These are phyloP conservation scores for Barypeithes pellucidus DNA, from an alignment of 2,888 invertebrate species.

Conservation along the genomic window DNA sequence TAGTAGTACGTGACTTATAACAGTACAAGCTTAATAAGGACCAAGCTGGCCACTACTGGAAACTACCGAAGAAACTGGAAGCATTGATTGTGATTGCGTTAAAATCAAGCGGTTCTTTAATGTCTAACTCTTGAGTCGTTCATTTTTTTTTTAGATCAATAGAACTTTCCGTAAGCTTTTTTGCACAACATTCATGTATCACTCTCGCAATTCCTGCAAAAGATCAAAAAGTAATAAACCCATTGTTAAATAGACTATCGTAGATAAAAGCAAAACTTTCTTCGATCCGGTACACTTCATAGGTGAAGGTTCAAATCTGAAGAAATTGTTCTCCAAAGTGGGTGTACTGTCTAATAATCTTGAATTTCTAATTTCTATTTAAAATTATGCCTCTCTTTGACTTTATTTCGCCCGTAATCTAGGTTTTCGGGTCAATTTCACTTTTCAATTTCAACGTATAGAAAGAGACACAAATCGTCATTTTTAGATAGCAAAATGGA, in stretches of 20 bases:
- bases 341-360: slow-evolving; percentile 35
- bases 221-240: slow-evolving; percentile 36
- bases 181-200: too few species aligned
- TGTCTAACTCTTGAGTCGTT: too few species aligned
- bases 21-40: too few species aligned
- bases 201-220: slow-evolving; percentile 16
- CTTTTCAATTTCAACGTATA: slow-evolving; percentile 47
- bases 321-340: slow-evolving; percentile 40
- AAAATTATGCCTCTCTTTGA: slow-evolving; percentile 50
- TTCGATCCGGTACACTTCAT: slow-evolving; percentile 23
- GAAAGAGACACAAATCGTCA: slow-evolving; percentile 39
- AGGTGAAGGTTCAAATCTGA: slow-evolving; percentile 49
- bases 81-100: too few species aligned
- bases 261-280: slow-evolving; percentile 41
- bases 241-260: slow-evolving; percentile 41
- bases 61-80: too few species aligned
- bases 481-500: slow-evolving; percentile 46
- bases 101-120: too few species aligned
- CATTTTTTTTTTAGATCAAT: too few species aligned
- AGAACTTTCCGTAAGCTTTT: too few species aligned
- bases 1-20: too few species aligned
- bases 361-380: slow-evolving; percentile 53
- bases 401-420: slow-evolving; percentile 38
- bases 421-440: slow-evolving; percentile 54
- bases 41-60: too few species aligned